Evolutionary conservation across 2,888 invertebrate species (phyloP).

Genomic region (Tenthredo distinguenda): DNA sequence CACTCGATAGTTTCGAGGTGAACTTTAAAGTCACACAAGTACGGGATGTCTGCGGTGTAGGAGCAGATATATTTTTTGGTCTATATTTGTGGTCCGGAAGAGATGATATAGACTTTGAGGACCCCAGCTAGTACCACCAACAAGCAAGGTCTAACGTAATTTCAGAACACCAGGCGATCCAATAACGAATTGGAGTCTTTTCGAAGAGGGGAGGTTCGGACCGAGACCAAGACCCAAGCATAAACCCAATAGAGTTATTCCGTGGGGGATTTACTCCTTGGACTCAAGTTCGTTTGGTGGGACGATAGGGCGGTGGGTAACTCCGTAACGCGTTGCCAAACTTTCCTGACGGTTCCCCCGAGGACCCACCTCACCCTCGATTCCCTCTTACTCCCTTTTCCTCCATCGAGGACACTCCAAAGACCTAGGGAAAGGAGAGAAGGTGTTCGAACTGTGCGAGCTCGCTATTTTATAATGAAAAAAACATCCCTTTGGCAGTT

Average conservation of each 20-base stretch:
- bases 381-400: conserved; percentile 1
- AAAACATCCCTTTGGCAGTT: background rate
- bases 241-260: conserved; percentile 48
- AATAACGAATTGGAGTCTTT: conserved; percentile 52
- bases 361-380: conserved; percentile 4
- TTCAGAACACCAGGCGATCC: conserved; percentile 46
- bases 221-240: background rate
- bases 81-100: background rate
- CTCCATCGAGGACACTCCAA: conserved; percentile 26
- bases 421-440: background rate
- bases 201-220: conserved; percentile 4
- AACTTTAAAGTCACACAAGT: background rate
- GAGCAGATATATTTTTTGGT: background rate
- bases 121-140: conserved; percentile 1
- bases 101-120: conserved; percentile 34
- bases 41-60: background rate
- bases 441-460: background rate
- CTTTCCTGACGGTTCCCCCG: conserved; percentile 52
- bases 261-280: conserved; percentile 47
- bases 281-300: conserved; percentile 44
- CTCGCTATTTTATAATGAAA: conserved; percentile 17
- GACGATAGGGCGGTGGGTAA: conserved; percentile 47
- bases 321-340: conserved; percentile 52
- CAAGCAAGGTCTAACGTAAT: conserved; percentile 44
- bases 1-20: background rate